Percentiles rank a stretch among this genome's conserved stretches.
These are phyloP conservation scores for Syrmaticus mikado DNA, from an alignment of 2,113 vertebrate genomes.

Conservation along the genomic window DNA sequence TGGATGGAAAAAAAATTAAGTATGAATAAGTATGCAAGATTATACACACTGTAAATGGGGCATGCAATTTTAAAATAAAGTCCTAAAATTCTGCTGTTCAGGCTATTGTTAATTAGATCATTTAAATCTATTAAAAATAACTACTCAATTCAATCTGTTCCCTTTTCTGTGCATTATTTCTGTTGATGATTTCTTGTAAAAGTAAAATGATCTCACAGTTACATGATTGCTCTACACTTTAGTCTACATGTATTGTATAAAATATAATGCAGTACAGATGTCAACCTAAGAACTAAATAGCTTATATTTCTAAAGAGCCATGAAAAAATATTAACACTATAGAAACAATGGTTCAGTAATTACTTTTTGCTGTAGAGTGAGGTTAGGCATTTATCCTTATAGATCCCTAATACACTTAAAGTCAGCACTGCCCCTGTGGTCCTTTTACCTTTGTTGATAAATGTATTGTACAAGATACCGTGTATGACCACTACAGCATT, in stretches of 20 bases:
- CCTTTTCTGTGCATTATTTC: slow-evolving; percentile 67
- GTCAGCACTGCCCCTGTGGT: slow-evolving; percentile 80
- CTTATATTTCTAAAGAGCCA: slow-evolving; percentile 80
- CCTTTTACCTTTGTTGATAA: slow-evolving; percentile 83
- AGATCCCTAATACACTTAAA: slow-evolving; percentile 79
- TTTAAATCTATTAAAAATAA: slow-evolving; percentile 71
- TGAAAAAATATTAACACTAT: slow-evolving; percentile 81
- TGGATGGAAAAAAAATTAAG: slow-evolving; percentile 29
- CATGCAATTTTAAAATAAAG: slow-evolving; percentile 65
- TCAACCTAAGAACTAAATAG: slow-evolving; percentile 80
- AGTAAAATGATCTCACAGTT: slow-evolving; percentile 70
- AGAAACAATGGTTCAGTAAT: slow-evolving; percentile 84
- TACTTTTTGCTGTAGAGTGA: slow-evolving; percentile 81
- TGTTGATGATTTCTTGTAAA: slow-evolving; percentile 72
- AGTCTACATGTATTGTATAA: slow-evolving; percentile 75
- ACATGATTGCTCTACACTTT: slow-evolving; percentile 69
- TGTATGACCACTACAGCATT: slow-evolving; percentile 73
- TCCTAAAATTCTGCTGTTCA: slow-evolving; percentile 65
- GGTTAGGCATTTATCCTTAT: slow-evolving; percentile 83
- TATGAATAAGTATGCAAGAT: slow-evolving; percentile 46
- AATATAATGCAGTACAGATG: slow-evolving; percentile 79
- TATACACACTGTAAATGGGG: slow-evolving; percentile 54
- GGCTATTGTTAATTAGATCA: slow-evolving; percentile 71
- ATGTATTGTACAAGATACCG: slow-evolving; percentile 79
- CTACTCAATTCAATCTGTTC: slow-evolving; percentile 55